Evolutionary conservation across 2,797 vertebrate genomes (phyloP).

Genomic region (Notoglanidium macrostoma): DNA sequence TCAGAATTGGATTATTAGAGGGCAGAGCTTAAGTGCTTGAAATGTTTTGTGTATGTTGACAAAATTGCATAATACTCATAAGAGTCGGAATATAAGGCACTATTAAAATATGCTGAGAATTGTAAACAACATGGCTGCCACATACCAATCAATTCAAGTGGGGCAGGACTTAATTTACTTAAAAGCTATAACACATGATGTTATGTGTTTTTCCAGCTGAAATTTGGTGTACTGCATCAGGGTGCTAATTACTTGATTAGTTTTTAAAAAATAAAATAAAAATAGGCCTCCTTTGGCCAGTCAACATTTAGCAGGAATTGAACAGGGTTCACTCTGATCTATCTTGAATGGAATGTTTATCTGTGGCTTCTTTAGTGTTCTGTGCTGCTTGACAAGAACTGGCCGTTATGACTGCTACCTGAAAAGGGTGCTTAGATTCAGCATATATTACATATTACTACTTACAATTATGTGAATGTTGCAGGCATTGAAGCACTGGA

Average conservation of each 20-base stretch:
- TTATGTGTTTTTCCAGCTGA: neutral
- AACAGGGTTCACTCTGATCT: neutral
- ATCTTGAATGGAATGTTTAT: slow-evolving; percentile 2
- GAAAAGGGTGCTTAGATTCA: no score
- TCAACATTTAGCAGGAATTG: neutral
- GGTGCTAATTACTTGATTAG: neutral
- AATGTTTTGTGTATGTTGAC: neutral
- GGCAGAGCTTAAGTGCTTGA: neutral
- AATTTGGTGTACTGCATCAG: neutral
- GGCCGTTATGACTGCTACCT: neutral
- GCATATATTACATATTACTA: neutral
- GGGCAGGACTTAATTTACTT: neutral
- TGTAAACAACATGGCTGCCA: neutral
- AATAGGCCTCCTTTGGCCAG: neutral
- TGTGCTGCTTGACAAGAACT: neutral
- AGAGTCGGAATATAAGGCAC: neutral
- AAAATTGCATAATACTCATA: neutral
- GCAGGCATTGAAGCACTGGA: neutral
- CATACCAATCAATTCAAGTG: neutral
- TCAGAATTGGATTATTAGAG: neutral
- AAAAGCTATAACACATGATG: neutral
- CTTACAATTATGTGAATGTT: neutral
- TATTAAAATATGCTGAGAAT: neutral
- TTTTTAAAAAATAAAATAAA: neutral
- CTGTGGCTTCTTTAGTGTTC: slow-evolving; percentile 1